These are phyloP conservation scores for Syngnathus typhle DNA, from an alignment of 2,113 vertebrate genomes.

Conservation along the genomic window DNA sequence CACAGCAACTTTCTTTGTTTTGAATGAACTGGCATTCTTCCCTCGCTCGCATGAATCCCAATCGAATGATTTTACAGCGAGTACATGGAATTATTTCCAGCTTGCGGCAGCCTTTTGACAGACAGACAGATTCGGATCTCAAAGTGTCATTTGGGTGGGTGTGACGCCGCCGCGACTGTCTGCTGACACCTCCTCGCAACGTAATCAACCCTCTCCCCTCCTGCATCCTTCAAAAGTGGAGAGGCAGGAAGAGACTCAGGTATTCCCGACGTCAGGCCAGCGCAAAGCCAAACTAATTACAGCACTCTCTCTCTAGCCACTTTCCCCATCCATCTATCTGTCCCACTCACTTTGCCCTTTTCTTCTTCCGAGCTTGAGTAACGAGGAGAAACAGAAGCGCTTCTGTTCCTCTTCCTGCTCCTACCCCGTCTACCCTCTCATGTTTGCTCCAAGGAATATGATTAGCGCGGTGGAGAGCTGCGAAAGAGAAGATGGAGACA, in stretches of 20 bases:
- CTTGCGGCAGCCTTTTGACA: constrained; percentile 26
- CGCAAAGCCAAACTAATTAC: constrained; percentile 52
- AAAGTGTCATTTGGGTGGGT: constrained; percentile 33
- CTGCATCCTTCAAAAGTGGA: constrained; percentile 62
- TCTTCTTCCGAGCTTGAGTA: constrained; percentile 14
- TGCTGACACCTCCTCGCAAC: constrained; percentile 57
- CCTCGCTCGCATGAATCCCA: background rate
- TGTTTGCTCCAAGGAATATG: constrained; percentile 52
- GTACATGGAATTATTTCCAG: constrained; percentile 44
- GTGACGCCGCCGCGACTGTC: constrained; percentile 35
- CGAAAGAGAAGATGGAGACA: constrained; percentile 24
- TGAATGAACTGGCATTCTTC: constrained; percentile 14
- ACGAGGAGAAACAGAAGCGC: constrained; percentile 8
- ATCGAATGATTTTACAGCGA: constrained; percentile 24
- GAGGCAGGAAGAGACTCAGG: constrained; percentile 34
- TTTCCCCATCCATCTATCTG: constrained; percentile 17
- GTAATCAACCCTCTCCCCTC: constrained; percentile 48
- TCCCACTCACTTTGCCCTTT: constrained; percentile 29
- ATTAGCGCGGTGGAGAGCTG: constrained; percentile 55
- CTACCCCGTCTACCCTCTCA: constrained; percentile 16
- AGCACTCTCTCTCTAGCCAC: constrained; percentile 13
- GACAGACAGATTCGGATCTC: constrained; percentile 45
- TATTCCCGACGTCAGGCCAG: constrained; percentile 32
- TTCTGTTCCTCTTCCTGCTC: constrained; percentile 30
- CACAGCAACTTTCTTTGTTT: constrained; percentile 12